Conservation (phyloP, 2,888 invertebrate genomes). For the Pristionchus exspectatus region DNA sequence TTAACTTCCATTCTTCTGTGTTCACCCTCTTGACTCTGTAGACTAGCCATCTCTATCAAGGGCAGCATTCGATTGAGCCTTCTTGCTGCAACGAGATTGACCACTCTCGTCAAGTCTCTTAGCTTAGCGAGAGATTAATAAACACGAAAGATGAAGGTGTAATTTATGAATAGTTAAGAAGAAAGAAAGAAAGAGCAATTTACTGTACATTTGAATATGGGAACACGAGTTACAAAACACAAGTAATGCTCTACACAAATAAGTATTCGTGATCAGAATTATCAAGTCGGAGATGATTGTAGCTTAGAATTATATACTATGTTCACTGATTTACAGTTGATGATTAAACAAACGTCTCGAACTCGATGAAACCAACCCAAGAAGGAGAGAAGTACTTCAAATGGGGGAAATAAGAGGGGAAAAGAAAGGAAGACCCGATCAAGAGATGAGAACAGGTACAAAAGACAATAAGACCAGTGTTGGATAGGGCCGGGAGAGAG, state of each 20-base stretch:
- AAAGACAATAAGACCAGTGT: neutral
- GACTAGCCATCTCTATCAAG: conserved; percentile 80
- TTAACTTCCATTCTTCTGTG: conserved; percentile 64
- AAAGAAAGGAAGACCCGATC: neutral
- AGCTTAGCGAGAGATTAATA: conserved; percentile 7
- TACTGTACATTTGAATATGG: neutral
- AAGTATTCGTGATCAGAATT: neutral
- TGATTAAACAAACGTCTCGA: neutral
- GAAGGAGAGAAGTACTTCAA: neutral
- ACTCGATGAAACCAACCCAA: conserved; percentile 32
- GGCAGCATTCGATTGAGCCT: neutral
- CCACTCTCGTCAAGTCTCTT: neutral
- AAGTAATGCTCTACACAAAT: conserved; percentile 17
- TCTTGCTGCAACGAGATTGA: conserved; percentile 49
- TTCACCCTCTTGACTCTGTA: conserved; percentile 73
- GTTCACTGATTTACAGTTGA: neutral
- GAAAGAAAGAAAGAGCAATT: neutral
- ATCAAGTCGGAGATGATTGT: neutral
- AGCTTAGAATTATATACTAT: neutral
- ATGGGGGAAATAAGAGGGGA: neutral
- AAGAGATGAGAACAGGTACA: conserved; percentile 3
- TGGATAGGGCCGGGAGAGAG: neutral
- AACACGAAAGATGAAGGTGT: neutral
- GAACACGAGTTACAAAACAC: neutral
- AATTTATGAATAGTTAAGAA: neutral